These are phyloP conservation scores for Gymnodraco acuticeps DNA, from an alignment of 2,797 vertebrate species.

Conservation along the genomic window DNA sequence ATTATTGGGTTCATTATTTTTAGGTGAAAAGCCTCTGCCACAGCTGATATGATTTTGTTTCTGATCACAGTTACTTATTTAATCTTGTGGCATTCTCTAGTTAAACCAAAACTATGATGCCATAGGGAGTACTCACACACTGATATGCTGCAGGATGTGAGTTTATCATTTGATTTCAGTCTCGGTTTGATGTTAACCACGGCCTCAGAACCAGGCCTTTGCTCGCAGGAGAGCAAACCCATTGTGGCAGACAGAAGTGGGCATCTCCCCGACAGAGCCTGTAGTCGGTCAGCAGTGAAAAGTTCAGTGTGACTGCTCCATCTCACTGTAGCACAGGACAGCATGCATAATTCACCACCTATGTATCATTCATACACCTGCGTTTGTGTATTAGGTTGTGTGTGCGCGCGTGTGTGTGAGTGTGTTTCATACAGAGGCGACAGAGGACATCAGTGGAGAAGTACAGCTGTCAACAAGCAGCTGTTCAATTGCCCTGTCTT, in stretches of 20 bases:
- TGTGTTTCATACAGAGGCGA: not conserved
- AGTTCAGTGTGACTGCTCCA: slow-evolving; percentile 64
- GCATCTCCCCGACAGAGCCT: slow-evolving; percentile 41
- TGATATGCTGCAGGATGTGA: slow-evolving; percentile 6
- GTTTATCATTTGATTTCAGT: not conserved
- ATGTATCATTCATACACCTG: slow-evolving; percentile 73
- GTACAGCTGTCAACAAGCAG: slow-evolving; percentile 56
- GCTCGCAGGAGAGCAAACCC: slow-evolving; percentile 25
- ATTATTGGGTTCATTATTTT: not conserved
- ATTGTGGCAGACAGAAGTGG: slow-evolving; percentile 41
- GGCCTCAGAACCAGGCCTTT: slow-evolving; percentile 15
- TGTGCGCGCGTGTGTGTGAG: slow-evolving; percentile 6
- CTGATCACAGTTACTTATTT: not conserved
- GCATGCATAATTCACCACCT: slow-evolving; percentile 74
- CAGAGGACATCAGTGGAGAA: slow-evolving; percentile 28
- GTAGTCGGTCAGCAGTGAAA: slow-evolving; percentile 56
- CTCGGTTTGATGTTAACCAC: slow-evolving; percentile 25
- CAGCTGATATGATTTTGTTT: not conserved
- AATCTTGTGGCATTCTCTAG: not conserved
- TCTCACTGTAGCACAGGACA: slow-evolving; percentile 54
- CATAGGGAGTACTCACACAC: not conserved
- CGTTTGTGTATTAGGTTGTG: slow-evolving; percentile 22
- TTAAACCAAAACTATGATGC: not conserved
- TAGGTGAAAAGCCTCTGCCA: not conserved
- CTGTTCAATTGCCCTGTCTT: slow-evolving; percentile 30